Evolutionary conservation across 2,888 invertebrate species (phyloP).

Genomic region (Trissonchulus sp.): DNA sequence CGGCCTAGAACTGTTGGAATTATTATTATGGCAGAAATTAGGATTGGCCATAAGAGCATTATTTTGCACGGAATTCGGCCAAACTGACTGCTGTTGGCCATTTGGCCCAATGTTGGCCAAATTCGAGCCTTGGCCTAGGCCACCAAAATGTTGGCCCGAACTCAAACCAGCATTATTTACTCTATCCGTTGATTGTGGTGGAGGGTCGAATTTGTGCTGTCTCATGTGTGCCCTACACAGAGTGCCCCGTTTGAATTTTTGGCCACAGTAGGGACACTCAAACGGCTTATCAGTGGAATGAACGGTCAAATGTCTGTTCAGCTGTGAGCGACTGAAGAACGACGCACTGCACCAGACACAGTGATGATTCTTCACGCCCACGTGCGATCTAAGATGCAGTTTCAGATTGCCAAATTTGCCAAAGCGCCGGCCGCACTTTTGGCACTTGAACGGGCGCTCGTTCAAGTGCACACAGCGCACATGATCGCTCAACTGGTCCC

Average conservation of each 20-base stretch:
- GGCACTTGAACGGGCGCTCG: not conserved
- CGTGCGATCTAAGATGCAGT: slow-evolving; percentile 53
- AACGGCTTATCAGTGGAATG: slow-evolving; percentile 48
- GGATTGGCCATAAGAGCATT: not conserved
- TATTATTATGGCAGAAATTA: not conserved
- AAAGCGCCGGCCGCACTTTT: not conserved
- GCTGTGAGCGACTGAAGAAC: slow-evolving; percentile 49
- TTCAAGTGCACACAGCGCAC: not conserved
- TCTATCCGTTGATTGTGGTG: no score
- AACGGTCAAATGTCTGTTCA: slow-evolving; percentile 53
- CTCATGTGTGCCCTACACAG: slow-evolving; percentile 26
- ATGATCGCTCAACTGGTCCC: not conserved
- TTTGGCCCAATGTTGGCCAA: not conserved
- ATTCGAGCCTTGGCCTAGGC: not conserved
- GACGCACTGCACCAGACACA: slow-evolving; percentile 49
- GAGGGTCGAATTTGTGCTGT: not conserved
- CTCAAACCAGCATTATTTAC: not conserved
- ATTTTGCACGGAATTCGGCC: not conserved
- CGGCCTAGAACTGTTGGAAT: no score
- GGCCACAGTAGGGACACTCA: slow-evolving; percentile 51
- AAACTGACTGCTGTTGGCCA: not conserved
- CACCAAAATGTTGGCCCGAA: not conserved
- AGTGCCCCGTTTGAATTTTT: slow-evolving; percentile 43
- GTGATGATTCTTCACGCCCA: slow-evolving; percentile 52
- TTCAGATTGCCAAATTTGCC: slow-evolving; percentile 1